Evolutionary conservation across 1,140 invertebrate species (phyloP), one percentile per base, ranked within the genome.

Genomic region (Amphibalanus amphitrite): DNA sequence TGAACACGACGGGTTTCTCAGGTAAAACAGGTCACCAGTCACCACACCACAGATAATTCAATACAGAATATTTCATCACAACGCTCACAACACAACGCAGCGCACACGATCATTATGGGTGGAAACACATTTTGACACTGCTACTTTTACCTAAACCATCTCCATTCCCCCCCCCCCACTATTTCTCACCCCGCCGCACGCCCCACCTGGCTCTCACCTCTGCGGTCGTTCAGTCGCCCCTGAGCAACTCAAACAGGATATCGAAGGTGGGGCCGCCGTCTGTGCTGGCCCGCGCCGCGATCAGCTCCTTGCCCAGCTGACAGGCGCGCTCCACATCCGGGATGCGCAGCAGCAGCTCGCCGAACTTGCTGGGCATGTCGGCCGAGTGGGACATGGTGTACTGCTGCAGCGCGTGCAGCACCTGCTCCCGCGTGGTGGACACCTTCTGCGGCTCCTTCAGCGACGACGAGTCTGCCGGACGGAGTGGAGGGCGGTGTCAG

Each of bases 241-340:
- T 86, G 65, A 97, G 82, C 65, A 97, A 84, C 82, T 97, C 94
- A 90, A 97, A 95, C 70, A 97, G 85, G 73, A 97, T 84, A 80
- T 96, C 95, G 82, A 96, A 97, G 77, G 90, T 91, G 71, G 33
- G 33, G 4, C 33, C 33, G 4, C 33, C 33, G 4, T 38, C 33
- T 4, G 33, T 38, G 33, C 33, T 38, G 33, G 33, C 33, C 4
- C 26, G 29, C 38, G 13, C 65, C n/a, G 28, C 28, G 59, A 33
- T 72, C 26, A 73, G 29, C 26, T 38, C 64, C 30, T 75, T 23
- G 72, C 70, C 78, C 78, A 92, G 89, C 84, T 95, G 92, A 82
- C 92, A 96, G 74, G 93, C 94, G 77, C 92, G 84, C 81, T 97
- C 92, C 73, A 97, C 83, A 82, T 97, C 94, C 40, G 94, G 93